These are phyloP conservation scores for Xylocopa sonorina DNA, from an alignment of 1,140 invertebrate genomes.

Conservation along the genomic window DNA sequence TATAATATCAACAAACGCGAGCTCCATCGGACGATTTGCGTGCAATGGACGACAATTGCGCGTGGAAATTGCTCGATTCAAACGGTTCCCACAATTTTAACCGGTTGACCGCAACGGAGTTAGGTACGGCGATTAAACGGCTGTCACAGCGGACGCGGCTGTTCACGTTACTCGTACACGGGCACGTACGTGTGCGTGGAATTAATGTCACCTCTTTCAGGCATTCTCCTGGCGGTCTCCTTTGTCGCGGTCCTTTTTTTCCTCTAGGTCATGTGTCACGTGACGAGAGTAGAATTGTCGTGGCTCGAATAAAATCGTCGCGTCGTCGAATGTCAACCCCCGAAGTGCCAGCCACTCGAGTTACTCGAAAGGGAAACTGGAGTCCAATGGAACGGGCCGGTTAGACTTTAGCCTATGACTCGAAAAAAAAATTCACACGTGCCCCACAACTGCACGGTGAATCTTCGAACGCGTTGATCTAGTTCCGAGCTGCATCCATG, in stretches of 20 bases:
- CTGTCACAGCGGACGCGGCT: slow-evolving; percentile 56
- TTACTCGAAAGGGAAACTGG: slow-evolving; percentile 64
- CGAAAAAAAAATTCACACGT: background rate
- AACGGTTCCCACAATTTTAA: slow-evolving; percentile 52
- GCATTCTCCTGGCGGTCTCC: slow-evolving; percentile 35
- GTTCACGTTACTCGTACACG: slow-evolving; percentile 49
- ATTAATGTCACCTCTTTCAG: slow-evolving; percentile 66
- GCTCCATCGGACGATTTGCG: background rate
- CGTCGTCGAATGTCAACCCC: slow-evolving; percentile 65
- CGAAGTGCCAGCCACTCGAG: slow-evolving; percentile 55
- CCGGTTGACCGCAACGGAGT: slow-evolving; percentile 51
- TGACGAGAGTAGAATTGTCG: slow-evolving; percentile 52
- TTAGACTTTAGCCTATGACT: background rate
- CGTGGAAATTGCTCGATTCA: slow-evolving; percentile 24
- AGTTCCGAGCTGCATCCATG: background rate
- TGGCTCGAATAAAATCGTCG: slow-evolving; percentile 54
- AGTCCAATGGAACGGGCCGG: slow-evolving; percentile 22
- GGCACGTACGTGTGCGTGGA: slow-evolving; percentile 24
- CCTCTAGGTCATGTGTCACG: slow-evolving; percentile 43
- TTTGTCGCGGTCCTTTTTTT: slow-evolving; percentile 53
- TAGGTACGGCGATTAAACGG: slow-evolving; percentile 54
- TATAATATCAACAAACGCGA: background rate
- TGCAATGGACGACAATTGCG: background rate
- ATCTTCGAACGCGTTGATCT: background rate
- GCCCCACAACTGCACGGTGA: background rate